These are phyloP conservation scores for Adelosebastes latens DNA, from an alignment of 2,797 vertebrate genomes.

Conservation along the genomic window DNA sequence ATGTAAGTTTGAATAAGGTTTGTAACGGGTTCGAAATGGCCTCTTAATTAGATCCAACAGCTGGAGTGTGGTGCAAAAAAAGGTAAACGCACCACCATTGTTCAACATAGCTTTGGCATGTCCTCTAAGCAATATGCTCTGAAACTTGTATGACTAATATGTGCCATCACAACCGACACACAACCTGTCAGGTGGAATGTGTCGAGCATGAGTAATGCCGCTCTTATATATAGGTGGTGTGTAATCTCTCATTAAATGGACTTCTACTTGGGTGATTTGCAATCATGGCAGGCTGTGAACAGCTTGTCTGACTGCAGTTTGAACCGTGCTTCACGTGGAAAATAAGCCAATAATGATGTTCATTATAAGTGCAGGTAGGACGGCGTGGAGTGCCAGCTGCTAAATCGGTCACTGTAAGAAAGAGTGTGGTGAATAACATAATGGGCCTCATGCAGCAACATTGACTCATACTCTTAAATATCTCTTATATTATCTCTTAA, in stretches of 20 bases:
- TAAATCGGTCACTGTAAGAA: neutral
- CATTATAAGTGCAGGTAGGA: neutral
- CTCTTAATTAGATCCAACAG: constrained; percentile 58
- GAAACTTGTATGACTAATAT: constrained; percentile 4
- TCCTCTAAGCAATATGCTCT: constrained; percentile 38
- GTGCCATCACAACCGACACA: neutral
- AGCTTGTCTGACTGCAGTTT: constrained; percentile 11
- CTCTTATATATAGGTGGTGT: neutral
- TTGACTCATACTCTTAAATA: too few species aligned
- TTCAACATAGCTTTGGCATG: constrained; percentile 5
- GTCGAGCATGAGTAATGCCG: neutral
- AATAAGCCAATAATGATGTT: constrained; percentile 9
- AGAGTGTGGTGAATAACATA: neutral
- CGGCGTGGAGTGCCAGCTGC: neutral
- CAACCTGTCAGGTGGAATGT: constrained; percentile 9
- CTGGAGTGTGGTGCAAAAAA: constrained; percentile 15
- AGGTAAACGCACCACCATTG: constrained; percentile 4
- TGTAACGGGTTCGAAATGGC: constrained; percentile 31
- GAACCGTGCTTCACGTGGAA: neutral
- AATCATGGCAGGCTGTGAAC: constrained; percentile 9
- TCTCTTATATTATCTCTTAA: too few species aligned
- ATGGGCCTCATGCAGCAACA: too few species aligned
- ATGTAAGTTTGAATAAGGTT: constrained; percentile 17
- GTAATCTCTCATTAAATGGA: constrained; percentile 7
- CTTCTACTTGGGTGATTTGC: constrained; percentile 3